A percentile compares a stretch with the other conserved stretches of the same genome.
Evolutionary conservation across 2,113 vertebrate species (phyloP).

Genomic region (Cinclus mexicanus): DNA sequence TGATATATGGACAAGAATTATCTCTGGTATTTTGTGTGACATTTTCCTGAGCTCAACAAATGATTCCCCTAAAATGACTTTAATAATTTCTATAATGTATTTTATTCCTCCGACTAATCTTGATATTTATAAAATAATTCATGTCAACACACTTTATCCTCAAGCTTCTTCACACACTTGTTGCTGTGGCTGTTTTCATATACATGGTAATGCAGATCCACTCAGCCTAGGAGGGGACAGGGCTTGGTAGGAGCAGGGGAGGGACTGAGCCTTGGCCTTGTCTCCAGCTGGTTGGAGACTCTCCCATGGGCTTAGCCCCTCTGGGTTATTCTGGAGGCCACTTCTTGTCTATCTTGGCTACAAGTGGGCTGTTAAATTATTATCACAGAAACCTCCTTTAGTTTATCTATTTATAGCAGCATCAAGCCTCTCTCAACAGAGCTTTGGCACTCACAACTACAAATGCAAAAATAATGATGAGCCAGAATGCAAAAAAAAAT

Average conservation of each 20-base stretch:
- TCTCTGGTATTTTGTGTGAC: background rate
- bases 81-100: background rate
- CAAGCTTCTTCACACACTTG: background rate
- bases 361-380: fast-evolving
- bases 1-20: background rate
- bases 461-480: background rate
- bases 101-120: background rate
- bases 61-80: background rate
- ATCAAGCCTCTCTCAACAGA: background rate
- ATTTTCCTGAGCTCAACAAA: background rate
- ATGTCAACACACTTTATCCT: background rate
- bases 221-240: background rate
- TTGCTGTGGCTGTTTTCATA: background rate
- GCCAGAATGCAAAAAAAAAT: background rate
- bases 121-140: background rate
- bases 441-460: background rate
- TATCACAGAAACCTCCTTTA: background rate
- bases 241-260: background rate
- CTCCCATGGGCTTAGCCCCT: background rate
- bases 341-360: background rate
- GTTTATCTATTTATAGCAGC: background rate
- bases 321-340: background rate
- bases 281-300: background rate
- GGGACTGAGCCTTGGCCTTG: background rate
- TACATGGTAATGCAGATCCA: background rate